phyloP scores from a whole-genome alignment of 1,140 invertebrate species.

The Telenomus remus region DNA sequence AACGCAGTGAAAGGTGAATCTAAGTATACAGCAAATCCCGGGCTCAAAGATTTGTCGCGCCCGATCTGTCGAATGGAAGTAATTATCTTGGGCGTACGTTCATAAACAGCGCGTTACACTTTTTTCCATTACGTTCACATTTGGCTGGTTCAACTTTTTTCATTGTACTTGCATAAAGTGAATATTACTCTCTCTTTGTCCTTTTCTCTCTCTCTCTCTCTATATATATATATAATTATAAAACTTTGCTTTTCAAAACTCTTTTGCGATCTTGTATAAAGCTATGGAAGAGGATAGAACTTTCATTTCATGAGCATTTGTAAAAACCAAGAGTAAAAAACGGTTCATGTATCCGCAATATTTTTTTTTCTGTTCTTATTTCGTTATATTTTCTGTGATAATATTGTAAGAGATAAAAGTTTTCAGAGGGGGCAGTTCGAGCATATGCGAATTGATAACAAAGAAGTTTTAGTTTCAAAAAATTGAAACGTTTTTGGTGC shows the following conservation, averaged over 20 bases:
- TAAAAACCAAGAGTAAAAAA: conserved; percentile 14
- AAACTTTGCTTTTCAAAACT: conserved; percentile 42
- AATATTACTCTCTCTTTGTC: conserved; percentile 30
- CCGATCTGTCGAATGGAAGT: not conserved
- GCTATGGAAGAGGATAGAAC: conserved; percentile 43
- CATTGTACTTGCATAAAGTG: conserved; percentile 47
- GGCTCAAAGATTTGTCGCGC: not conserved
- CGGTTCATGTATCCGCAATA: conserved; percentile 2
- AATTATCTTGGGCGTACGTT: not conserved
- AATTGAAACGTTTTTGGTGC: not conserved
- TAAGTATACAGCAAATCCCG: not conserved
- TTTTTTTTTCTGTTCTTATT: conserved; percentile 7
- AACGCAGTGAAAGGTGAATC: conserved; percentile 26
- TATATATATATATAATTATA: conserved; percentile 18
- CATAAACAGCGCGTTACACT: not conserved
- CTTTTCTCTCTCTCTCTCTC: no score
- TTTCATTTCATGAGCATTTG: conserved; percentile 38
- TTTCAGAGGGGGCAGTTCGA: no score
- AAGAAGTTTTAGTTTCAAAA: no score
- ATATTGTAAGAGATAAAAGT: no score
- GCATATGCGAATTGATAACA: no score
- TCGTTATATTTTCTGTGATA: not conserved
- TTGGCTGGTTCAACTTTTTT: conserved; percentile 30
- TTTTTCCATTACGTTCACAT: conserved; percentile 24
- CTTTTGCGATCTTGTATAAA: conserved; percentile 38